phyloP scores from a whole-genome alignment of 2,888 invertebrate genomes.

The Chrysomela aeneicollis region DNA sequence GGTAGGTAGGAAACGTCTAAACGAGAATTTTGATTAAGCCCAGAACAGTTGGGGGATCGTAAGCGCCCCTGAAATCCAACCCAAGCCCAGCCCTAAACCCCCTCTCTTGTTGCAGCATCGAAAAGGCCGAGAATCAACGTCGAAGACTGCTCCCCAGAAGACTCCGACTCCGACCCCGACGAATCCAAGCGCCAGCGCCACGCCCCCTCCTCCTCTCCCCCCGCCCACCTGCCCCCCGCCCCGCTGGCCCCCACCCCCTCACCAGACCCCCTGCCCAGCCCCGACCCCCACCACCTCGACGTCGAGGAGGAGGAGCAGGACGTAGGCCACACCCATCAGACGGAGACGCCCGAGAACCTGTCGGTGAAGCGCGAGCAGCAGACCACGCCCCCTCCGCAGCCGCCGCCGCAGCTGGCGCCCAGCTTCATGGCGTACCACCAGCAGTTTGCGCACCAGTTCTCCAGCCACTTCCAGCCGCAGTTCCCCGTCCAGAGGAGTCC shows the following conservation, averaged over 20 bases:
- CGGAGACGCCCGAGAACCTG: slow-evolving; percentile 78
- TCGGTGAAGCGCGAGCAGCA: slow-evolving; percentile 73
- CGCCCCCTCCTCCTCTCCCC: slow-evolving; percentile 60
- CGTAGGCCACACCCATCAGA: slow-evolving; percentile 60
- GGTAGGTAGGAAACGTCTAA: no score
- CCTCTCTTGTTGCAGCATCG: slow-evolving; percentile 53
- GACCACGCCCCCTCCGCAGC: slow-evolving; percentile 60
- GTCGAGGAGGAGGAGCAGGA: no score
- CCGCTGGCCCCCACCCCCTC: slow-evolving; percentile 62
- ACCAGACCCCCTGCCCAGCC: slow-evolving; percentile 50
- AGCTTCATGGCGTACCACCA: slow-evolving; percentile 63
- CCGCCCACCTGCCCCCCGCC: slow-evolving; percentile 40
- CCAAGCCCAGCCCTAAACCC: no score
- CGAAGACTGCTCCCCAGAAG: slow-evolving; percentile 61
- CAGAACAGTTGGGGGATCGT: no score
- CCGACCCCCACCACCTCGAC: slow-evolving; percentile 62
- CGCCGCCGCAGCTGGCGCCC: slow-evolving; percentile 49
- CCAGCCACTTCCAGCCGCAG: slow-evolving; percentile 59
- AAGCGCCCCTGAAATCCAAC: no score
- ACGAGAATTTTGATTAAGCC: no score
- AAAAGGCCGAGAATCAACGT: slow-evolving; percentile 63
- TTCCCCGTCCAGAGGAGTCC: slow-evolving; percentile 72
- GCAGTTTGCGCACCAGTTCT: slow-evolving; percentile 60
- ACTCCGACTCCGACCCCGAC: slow-evolving; percentile 63
- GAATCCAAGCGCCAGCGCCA: slow-evolving; percentile 52